Conservation (phyloP, 2,113 vertebrate species). For the Lepisosteus oculatus region DNA sequence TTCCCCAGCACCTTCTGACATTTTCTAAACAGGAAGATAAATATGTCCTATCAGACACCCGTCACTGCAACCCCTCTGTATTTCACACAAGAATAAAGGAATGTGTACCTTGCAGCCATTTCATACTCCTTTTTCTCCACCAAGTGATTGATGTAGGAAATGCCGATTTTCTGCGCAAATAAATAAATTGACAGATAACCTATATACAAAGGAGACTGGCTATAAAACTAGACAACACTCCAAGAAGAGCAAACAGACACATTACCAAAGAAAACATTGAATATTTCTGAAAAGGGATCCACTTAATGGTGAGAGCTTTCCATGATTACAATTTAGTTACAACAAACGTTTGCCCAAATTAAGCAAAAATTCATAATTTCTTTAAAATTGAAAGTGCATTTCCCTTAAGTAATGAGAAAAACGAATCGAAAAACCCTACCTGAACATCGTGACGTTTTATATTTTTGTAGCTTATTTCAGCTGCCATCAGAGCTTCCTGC, state of each 20-base stretch:
- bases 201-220: not conserved
- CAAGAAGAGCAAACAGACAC: not conserved
- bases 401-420: too few species aligned
- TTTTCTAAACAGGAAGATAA: constrained; percentile 69
- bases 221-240: not conserved
- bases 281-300: too few species aligned
- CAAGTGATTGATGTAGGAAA: constrained; percentile 90
- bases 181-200: not conserved
- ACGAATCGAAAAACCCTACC: constrained; percentile 51
- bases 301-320: too few species aligned
- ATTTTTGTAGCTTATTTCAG: constrained; percentile 96
- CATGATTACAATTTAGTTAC: too few species aligned
- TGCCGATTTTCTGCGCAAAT: constrained; percentile 81
- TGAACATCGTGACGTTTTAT: constrained; percentile 94
- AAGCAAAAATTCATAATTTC: too few species aligned
- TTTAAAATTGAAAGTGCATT: too few species aligned
- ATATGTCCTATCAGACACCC: not conserved
- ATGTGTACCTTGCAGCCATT: constrained; percentile 79
- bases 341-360: too few species aligned
- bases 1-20: constrained; percentile 97
- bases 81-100: not conserved
- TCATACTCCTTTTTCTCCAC: constrained; percentile 87
- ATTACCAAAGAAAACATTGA: not conserved
- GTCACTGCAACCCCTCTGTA: not conserved
- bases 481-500: constrained; percentile 96